Evolutionary conservation across 1,140 invertebrate genomes (phyloP), one percentile per base, ranked within the genome.

Genomic region (Arctopsyche grandis): DNA sequence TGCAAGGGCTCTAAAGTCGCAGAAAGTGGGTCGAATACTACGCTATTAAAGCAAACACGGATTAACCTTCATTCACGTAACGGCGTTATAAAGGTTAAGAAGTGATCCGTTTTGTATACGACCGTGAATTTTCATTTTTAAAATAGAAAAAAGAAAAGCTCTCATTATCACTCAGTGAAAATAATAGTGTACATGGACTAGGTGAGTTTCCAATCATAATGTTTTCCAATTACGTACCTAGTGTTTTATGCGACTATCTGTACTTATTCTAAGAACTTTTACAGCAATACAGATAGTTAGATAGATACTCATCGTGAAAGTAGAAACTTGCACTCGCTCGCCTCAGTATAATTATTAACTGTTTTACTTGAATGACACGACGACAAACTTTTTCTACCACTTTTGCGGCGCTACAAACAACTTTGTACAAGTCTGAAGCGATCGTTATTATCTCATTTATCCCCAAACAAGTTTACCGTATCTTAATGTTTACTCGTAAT

Each of bases 381-480:
- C 24, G 24, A 22, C 12, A 66, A 66, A 66, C 63, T 66, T 66
- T 66, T 66, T 66, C 63, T 66, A 60, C 56, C 56, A 60, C 56
- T 60, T 60, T 60, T 60, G 56, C 56, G 56, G 56, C 56, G 29
- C 29, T 38, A 38, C 29, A 38, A 38, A 38, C 29, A 60, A 60
- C 56, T 60, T 60, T 60, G 56, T 60, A 56, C 16, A 16, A 60
- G n/a, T 60, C 56, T 16, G 56, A 60, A 19, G 56, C 56, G 14
- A 60, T 60, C 56, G 56, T 60, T 19, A 60, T 60, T 60, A 60
- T 60, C 56, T 60, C 56, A 60, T 60, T 60, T 60, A 60, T 16
- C 16, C 56, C 7, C 1, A 38, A 38, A 7, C n/a, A n/a, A n/a
- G n/a, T n/a, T n/a, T n/a, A n/a, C n/a, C n/a, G n/a, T n/a, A n/a